These are phyloP conservation scores for Acanthurus tractus DNA, from an alignment of 2,797 vertebrate species.

Conservation along the genomic window DNA sequence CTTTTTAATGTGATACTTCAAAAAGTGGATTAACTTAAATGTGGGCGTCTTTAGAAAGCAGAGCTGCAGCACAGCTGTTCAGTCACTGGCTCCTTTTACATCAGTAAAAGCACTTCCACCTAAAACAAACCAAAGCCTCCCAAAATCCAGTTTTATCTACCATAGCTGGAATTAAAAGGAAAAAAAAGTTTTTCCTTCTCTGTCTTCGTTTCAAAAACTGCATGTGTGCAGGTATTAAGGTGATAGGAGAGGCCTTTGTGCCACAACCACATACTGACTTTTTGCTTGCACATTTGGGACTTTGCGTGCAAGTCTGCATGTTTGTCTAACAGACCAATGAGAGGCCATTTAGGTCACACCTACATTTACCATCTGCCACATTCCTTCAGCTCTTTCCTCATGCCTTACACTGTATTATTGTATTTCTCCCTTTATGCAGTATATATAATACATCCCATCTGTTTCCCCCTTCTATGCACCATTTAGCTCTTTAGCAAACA, in stretches of 20 bases:
- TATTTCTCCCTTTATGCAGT: not conserved
- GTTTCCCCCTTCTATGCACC: conserved; percentile 4
- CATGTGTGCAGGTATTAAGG: not conserved
- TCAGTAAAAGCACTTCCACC: not conserved
- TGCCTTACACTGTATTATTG: conserved; percentile 2
- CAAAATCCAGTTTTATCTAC: not conserved
- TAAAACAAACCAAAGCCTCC: not conserved
- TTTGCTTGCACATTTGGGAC: conserved; percentile 5
- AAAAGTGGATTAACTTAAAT: too few relatives aligned
- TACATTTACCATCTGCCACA: conserved; percentile 50
- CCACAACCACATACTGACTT: conserved; percentile 19
- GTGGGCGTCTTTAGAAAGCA: too few relatives aligned
- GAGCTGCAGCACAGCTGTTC: too few relatives aligned
- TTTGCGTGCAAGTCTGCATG: not conserved
- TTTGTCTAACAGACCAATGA: conserved; percentile 26
- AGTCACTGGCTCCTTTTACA: not conserved
- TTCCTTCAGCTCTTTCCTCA: conserved; percentile 3
- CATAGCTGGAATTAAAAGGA: too few relatives aligned
- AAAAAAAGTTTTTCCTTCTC: not conserved
- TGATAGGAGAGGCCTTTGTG: conserved; percentile 16
- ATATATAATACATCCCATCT: not conserved
- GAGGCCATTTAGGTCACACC: conserved; percentile 21
- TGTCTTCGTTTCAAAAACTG: not conserved
- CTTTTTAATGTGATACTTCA: too few relatives aligned
- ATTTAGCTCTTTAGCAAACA: conserved; percentile 7